A percentile compares a stretch with the other conserved stretches of the same genome.
These are phyloP conservation scores for Gallinago jamesoni DNA, from an alignment of 2,113 vertebrate genomes.

Conservation along the genomic window DNA sequence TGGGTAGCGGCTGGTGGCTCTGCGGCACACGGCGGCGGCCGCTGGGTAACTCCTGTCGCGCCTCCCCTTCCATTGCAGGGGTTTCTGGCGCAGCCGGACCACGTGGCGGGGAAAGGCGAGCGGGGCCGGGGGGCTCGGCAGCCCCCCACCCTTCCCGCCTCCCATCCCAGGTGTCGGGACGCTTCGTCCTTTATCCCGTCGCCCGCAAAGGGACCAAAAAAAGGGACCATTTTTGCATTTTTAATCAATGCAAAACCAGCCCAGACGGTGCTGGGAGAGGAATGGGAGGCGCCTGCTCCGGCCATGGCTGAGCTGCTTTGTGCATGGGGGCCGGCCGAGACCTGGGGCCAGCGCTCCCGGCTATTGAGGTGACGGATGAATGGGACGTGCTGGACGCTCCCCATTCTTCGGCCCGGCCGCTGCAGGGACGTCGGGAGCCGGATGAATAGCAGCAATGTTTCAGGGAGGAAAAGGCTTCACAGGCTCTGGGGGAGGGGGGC, in stretches of 20 bases:
- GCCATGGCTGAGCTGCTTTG: slow-evolving; percentile 22
- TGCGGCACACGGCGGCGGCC: neutral
- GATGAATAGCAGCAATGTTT: slow-evolving; percentile 67
- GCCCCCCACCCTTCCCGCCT: neutral
- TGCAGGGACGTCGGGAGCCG: neutral
- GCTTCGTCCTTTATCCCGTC: neutral
- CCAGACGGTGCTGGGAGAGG: neutral
- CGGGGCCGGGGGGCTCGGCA: neutral
- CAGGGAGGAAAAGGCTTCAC: neutral
- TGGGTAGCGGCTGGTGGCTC: neutral
- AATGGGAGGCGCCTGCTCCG: slow-evolving; percentile 21
- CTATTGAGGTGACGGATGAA: slow-evolving; percentile 69
- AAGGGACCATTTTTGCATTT: neutral
- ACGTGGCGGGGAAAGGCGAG: slow-evolving; percentile 12
- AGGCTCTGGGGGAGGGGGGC: neutral
- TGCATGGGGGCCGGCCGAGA: neutral
- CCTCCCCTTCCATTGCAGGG: slow-evolving; percentile 59
- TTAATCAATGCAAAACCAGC: slow-evolving; percentile 14
- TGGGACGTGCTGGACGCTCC: slow-evolving; percentile 62
- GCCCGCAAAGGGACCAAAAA: neutral
- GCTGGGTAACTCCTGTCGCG: neutral
- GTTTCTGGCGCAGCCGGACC: slow-evolving; percentile 43
- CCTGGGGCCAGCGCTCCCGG: slow-evolving; percentile 30
- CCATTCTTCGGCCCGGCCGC: neutral
- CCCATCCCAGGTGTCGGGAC: neutral